These are phyloP conservation scores for Pleuronectes platessa DNA, from an alignment of 2,113 vertebrate genomes.

Conservation along the genomic window DNA sequence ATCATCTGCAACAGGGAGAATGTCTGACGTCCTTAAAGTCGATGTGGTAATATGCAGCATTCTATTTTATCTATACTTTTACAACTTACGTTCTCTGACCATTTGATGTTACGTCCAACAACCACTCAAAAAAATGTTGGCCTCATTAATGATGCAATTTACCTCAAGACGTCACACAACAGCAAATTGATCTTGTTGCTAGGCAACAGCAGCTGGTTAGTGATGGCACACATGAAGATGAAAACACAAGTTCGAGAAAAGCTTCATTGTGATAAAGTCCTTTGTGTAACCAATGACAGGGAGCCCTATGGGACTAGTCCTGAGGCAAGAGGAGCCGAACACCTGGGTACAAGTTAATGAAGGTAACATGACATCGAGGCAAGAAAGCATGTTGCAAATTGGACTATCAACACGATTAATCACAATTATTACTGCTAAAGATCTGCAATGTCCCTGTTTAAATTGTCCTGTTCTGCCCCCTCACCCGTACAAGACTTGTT, in stretches of 20 bases:
- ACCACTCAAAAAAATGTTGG: slow-evolving; percentile 30
- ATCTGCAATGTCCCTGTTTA: too few species aligned
- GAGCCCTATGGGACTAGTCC: not conserved
- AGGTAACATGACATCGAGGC: too few species aligned
- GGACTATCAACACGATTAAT: too few species aligned
- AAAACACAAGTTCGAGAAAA: slow-evolving; percentile 52
- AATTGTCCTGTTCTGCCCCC: too few species aligned
- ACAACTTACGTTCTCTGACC: not conserved
- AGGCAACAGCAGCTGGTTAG: slow-evolving; percentile 63
- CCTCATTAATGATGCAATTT: slow-evolving; percentile 72
- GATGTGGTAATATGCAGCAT: not conserved
- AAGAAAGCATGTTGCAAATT: too few species aligned
- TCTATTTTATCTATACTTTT: not conserved
- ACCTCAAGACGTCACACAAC: slow-evolving; percentile 62
- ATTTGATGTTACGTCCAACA: not conserved
- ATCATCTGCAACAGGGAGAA: not conserved
- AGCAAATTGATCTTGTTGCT: slow-evolving; percentile 68
- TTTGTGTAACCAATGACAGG: slow-evolving; percentile 27
- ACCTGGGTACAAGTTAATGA: too few species aligned
- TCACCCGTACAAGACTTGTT: too few species aligned
- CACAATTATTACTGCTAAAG: too few species aligned
- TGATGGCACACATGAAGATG: slow-evolving; percentile 43
- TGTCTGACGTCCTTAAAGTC: not conserved
- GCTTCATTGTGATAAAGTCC: slow-evolving; percentile 52
- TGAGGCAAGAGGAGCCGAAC: too few species aligned